Percentiles rank a stretch among this genome's conserved stretches.
phyloP scores from a whole-genome alignment of 2,797 vertebrate genomes.

The Artibeus jamaicensis region DNA sequence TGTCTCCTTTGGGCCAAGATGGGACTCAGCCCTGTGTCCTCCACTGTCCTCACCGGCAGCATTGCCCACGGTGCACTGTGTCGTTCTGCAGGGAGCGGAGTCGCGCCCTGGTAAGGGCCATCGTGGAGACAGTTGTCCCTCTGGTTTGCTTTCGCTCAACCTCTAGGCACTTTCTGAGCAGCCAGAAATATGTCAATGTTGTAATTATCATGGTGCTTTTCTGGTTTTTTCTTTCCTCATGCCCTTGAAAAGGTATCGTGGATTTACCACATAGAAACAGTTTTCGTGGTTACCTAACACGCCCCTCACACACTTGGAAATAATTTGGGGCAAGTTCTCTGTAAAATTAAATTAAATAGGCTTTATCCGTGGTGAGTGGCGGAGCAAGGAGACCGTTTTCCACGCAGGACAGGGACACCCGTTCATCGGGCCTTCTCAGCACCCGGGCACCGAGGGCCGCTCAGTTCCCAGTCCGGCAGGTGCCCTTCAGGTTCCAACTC shows the following conservation, averaged over 20 bases:
- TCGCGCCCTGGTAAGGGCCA: fast-evolving
- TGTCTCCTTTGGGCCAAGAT: fast-evolving
- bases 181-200: background rate
- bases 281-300: background rate
- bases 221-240: too few relatives aligned
- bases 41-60: fast-evolving
- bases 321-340: background rate
- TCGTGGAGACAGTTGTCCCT: fast-evolving
- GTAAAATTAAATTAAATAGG: background rate
- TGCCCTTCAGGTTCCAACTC: background rate
- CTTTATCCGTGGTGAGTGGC: fast-evolving
- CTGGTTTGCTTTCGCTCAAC: background rate
- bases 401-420: fast-evolving
- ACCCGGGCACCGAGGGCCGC: background rate
- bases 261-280: background rate
- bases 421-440: fast-evolving
- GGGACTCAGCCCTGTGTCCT: fast-evolving
- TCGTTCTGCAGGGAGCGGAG: fast-evolving
- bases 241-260: background rate
- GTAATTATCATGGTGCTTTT: background rate
- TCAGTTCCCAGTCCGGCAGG: background rate
- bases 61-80: fast-evolving
- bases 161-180: background rate
- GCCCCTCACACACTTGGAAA: background rate
- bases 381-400: background rate